Percentiles rank a stretch among this genome's conserved stretches.
Evolutionary conservation across 2,888 invertebrate species (phyloP).

Genomic region (Sarcophaga rosellei): DNA sequence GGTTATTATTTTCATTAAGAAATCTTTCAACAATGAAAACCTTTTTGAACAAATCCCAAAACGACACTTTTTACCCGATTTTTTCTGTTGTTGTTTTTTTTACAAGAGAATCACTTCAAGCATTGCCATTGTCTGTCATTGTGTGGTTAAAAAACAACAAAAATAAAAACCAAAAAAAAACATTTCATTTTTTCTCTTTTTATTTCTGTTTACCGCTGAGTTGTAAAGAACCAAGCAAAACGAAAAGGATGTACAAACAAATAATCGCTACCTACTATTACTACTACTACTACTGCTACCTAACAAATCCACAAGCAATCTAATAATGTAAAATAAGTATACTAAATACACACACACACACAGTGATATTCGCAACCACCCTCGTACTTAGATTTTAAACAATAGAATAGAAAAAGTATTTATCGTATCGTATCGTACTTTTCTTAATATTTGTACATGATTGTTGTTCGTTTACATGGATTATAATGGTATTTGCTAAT

Average conservation of each 20-base stretch:
- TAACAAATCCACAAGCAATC: too few species aligned
- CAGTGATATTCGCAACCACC: neutral
- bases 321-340: neutral
- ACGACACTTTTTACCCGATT: constrained; percentile 15
- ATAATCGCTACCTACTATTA: neutral
- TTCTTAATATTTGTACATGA: neutral
- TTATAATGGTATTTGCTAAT: constrained; percentile 33
- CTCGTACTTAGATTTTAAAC: neutral
- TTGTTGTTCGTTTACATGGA: constrained; percentile 1
- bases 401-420: neutral
- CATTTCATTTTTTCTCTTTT: neutral
- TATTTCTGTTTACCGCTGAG: constrained; percentile 11
- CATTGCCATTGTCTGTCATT: constrained; percentile 45
- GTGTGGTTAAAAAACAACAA: constrained; percentile 21
- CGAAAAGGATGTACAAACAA: neutral
- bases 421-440: neutral
- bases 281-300: too few species aligned
- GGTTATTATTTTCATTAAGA: neutral
- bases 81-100: neutral
- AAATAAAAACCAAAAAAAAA: constrained; percentile 1
- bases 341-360: neutral
- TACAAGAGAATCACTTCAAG: constrained; percentile 51
- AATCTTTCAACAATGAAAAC: constrained; percentile 52
- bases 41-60: constrained; percentile 55
- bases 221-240: neutral